Conservation (phyloP, 2,888 invertebrate species). For the Chalcosyrphus nemorum region DNA sequence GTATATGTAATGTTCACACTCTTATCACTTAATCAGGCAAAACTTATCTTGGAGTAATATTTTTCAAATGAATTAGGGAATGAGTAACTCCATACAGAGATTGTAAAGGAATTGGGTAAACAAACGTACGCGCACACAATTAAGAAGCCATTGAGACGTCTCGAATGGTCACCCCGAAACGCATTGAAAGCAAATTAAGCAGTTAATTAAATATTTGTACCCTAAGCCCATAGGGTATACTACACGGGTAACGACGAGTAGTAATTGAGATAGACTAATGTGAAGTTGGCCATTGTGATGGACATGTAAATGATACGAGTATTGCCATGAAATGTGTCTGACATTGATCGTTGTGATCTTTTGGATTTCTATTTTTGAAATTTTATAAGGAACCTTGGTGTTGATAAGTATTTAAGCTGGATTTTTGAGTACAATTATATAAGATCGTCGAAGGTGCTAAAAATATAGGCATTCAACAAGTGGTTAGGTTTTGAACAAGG, state of each 20-base stretch:
- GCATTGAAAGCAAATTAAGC: slow-evolving; percentile 5
- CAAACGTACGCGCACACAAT: neutral
- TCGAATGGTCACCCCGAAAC: neutral
- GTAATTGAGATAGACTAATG: neutral
- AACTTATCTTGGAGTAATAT: neutral
- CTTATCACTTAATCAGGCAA: slow-evolving; percentile 17
- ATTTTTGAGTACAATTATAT: neutral
- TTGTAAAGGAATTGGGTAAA: neutral
- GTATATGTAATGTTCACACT: neutral
- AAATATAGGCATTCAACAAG: neutral
- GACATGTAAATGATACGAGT: neutral
- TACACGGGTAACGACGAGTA: neutral
- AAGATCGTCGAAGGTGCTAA: neutral
- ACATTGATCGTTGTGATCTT: slow-evolving; percentile 16
- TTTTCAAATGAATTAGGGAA: slow-evolving; percentile 20
- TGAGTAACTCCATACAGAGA: slow-evolving; percentile 13
- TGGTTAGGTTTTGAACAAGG: too few species aligned
- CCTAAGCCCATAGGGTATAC: slow-evolving; percentile 9
- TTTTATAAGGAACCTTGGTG: slow-evolving; percentile 2
- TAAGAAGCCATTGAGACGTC: neutral
- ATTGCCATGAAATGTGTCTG: slow-evolving; percentile 8
- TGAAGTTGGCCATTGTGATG: neutral
- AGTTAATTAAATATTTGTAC: slow-evolving; percentile 1
- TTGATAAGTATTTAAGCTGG: neutral
- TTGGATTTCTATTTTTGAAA: neutral